Evolutionary conservation across 2,888 invertebrate genomes (phyloP).

Genomic region (Cosmorhoe ocellata): DNA sequence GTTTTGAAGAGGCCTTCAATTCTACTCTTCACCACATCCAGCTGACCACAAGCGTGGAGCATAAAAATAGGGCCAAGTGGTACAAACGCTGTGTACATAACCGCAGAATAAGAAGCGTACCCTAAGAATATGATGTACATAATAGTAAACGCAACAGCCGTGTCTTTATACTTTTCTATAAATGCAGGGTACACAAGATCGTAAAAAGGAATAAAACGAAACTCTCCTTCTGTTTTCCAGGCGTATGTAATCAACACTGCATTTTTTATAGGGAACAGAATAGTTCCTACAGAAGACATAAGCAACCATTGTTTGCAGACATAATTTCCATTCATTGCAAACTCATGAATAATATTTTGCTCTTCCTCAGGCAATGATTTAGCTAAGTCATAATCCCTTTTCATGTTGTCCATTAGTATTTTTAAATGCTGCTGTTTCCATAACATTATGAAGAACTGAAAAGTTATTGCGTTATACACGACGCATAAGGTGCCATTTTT

Average conservation of each 20-base stretch:
- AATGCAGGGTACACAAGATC: constrained; percentile 42
- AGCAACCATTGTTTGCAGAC: constrained; percentile 46
- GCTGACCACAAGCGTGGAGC: constrained; percentile 54
- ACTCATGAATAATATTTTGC: constrained; percentile 36
- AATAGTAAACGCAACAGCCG: constrained; percentile 27
- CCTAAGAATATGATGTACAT: constrained; percentile 20
- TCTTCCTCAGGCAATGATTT: constrained; percentile 34
- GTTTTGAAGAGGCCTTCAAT: constrained; percentile 41
- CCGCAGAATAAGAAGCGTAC: constrained; percentile 34
- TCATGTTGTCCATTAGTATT: constrained; percentile 40
- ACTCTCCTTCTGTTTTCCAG: constrained; percentile 29
- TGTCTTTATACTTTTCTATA: constrained; percentile 41
- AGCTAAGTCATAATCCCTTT: constrained; percentile 41
- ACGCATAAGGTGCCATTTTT: constrained; percentile 29
- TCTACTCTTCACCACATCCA: constrained; percentile 45
- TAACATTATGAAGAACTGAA: constrained; percentile 34
- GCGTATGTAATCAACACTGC: constrained; percentile 35
- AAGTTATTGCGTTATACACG: constrained; percentile 18
- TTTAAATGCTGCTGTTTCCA: constrained; percentile 34
- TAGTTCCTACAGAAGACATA: not conserved
- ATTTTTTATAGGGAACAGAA: constrained; percentile 36
- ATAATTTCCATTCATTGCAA: constrained; percentile 35
- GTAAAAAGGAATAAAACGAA: constrained; percentile 37
- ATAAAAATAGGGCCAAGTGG: constrained; percentile 56
- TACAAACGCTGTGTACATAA: constrained; percentile 45